Conservation (phyloP, 2,888 invertebrate genomes). For the Adineta ricciae region DNA sequence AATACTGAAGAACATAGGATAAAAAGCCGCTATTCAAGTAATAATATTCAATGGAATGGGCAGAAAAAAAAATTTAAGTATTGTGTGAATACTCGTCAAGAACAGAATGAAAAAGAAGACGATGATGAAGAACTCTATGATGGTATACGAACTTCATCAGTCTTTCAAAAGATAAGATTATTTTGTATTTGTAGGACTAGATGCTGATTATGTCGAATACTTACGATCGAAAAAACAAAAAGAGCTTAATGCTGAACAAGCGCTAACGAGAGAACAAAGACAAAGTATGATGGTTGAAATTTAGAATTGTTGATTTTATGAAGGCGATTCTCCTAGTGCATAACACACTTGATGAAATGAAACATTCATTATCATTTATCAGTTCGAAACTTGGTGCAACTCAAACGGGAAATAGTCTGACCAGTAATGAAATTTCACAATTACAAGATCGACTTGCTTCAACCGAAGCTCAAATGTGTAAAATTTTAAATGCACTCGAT, state of each 20-base stretch:
- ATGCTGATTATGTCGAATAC: slow-evolving; percentile 30
- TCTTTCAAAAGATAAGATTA: not conserved
- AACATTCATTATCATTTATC: slow-evolving; percentile 11
- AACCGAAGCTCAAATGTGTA: slow-evolving; percentile 32
- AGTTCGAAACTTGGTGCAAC: not conserved
- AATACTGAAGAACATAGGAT: not conserved
- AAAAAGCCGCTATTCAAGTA: not conserved
- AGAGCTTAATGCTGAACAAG: slow-evolving; percentile 15
- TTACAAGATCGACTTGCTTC: slow-evolving; percentile 1
- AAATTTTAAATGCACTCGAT: slow-evolving; percentile 26
- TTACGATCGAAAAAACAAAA: not conserved
- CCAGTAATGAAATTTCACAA: not conserved
- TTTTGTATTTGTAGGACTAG: slow-evolving; percentile 5
- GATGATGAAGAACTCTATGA: not conserved
- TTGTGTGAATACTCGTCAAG: not conserved
- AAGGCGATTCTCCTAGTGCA: not conserved
- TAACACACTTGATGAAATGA: slow-evolving; percentile 6
- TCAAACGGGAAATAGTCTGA: not conserved
- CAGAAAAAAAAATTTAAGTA: slow-evolving; percentile 23
- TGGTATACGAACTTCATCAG: not conserved
- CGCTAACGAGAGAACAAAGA: not conserved
- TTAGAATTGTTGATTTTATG: not conserved
- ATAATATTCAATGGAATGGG: not conserved
- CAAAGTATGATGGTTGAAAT: not conserved
- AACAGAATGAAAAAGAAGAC: not conserved